A percentile compares a stretch with the other conserved stretches of the same genome.
These are phyloP conservation scores for Magallana gigas DNA, from an alignment of 1,140 invertebrate genomes.

Conservation along the genomic window DNA sequence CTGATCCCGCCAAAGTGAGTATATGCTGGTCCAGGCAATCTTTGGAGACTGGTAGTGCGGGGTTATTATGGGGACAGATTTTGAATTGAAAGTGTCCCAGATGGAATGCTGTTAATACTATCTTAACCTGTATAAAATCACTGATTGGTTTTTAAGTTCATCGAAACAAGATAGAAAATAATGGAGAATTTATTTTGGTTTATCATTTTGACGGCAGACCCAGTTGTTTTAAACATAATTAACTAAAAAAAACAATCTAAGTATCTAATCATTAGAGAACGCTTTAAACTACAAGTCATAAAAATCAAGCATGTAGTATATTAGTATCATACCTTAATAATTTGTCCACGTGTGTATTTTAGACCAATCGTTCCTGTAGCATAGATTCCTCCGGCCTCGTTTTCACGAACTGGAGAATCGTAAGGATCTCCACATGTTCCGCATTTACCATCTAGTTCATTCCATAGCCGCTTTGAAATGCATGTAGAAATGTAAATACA, in stretches of 20 bases:
- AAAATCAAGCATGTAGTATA: too few species aligned
- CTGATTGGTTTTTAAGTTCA: too few species aligned
- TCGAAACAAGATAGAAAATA: too few species aligned
- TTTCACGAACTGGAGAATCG: slow-evolving; percentile 59
- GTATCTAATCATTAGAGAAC: too few species aligned
- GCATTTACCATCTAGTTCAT: slow-evolving; percentile 73
- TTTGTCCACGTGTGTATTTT: slow-evolving; percentile 60
- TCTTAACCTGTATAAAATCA: slow-evolving; percentile 47
- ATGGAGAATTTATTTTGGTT: too few species aligned
- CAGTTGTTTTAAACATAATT: too few species aligned
- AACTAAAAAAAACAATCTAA: too few species aligned
- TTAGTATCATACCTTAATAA: slow-evolving; percentile 17
- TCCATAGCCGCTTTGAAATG: slow-evolving; percentile 40
- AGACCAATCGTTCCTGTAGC: slow-evolving; percentile 71
- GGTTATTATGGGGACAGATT: slow-evolving; percentile 61
- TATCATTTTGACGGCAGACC: too few species aligned
- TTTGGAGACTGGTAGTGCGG: slow-evolving; percentile 47
- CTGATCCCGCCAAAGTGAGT: slow-evolving; percentile 56
- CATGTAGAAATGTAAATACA: too few species aligned
- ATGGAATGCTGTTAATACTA: slow-evolving; percentile 69
- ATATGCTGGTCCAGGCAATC: slow-evolving; percentile 56
- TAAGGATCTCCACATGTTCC: slow-evolving; percentile 78
- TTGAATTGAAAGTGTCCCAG: slow-evolving; percentile 55
- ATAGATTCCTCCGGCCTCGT: slow-evolving; percentile 76
- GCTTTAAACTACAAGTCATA: too few species aligned